Evolutionary conservation across 2,888 invertebrate species (phyloP), one percentile per base, ranked within the genome.

Genomic region (Leucania comma): DNA sequence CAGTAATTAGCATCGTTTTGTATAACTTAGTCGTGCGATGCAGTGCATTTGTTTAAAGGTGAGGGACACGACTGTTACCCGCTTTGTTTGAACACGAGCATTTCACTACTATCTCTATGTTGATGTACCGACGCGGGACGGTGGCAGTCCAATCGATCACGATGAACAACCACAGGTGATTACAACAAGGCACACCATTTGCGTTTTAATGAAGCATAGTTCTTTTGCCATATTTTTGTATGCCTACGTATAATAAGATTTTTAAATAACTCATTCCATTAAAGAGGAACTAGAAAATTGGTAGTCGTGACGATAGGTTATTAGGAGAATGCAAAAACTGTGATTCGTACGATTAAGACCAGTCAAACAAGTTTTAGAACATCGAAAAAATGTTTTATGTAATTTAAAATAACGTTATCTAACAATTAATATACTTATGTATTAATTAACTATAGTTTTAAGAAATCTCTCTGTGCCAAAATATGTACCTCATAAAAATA

Each of bases 401-500:
- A 91, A 91, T 91, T 88, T 91, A 91, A 91, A 88, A 83, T 92
- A 92, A 92, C 90, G 90, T 92, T 90, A 89, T 89, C 85, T 90
- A 92, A 91, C 86, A 89, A 86, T 90, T 91, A 91, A 93, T 93
- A 92, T 93, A 93, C 93, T 91, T 92, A 93, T 90, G 91, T 93
- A 92, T 93, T 91, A 93, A 93, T 90, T 89, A 96, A 96, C 91
- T 93, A 89, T 94, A 95, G 93, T 86, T 91, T 82, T 95, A 95
- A 95, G 95, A 92, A 96, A 96, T 97, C 97, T 97, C 97, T 97
- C 97, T 97, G 97, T 97, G 97, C 97, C 97, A 97, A 97, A 97
- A 97, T 96, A 96, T 97, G 97, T 97, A 97, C 97, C 97, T 97
- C 97, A 97, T 97, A 93, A 96, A 96, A 96, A 86, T 95, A 94